phyloP scores from a whole-genome alignment of 2,797 vertebrate genomes.

The Sparus aurata region DNA sequence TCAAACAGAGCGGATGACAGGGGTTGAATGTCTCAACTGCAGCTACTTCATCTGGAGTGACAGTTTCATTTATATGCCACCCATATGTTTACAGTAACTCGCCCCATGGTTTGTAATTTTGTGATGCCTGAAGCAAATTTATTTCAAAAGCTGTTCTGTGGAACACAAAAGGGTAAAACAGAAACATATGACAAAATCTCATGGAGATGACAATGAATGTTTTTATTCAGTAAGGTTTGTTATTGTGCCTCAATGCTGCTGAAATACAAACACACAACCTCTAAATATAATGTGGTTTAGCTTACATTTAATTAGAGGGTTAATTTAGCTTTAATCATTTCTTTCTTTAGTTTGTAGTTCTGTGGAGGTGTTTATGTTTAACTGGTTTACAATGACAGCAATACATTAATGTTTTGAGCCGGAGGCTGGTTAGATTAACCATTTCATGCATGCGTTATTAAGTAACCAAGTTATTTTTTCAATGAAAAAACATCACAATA shows the following conservation, averaged over 20 bases:
- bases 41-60: conserved; percentile 67
- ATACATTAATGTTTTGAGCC: not conserved
- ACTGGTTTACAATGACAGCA: conserved; percentile 2
- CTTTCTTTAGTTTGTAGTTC: not conserved
- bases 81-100: conserved; percentile 33
- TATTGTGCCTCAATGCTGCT: not conserved
- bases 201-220: not conserved
- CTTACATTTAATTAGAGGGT: not conserved
- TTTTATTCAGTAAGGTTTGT: not conserved
- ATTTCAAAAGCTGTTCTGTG: conserved; percentile 6
- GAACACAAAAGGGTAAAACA: not conserved
- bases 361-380: not conserved
- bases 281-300: not conserved
- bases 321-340: conserved; percentile 1
- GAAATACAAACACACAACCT: not conserved
- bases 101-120: not conserved
- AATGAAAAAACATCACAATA: too few relatives aligned
- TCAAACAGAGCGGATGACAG: conserved; percentile 39
- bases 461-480: too few relatives aligned
- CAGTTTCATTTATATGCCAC: conserved; percentile 66
- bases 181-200: not conserved
- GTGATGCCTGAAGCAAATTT: not conserved
- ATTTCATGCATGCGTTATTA: too few relatives aligned
- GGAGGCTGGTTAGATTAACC: not conserved
- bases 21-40: conserved; percentile 47